Base-by-base conservation (phyloP, 2,797 vertebrate species). In the Pseudocheirus occidentalis region DNA sequence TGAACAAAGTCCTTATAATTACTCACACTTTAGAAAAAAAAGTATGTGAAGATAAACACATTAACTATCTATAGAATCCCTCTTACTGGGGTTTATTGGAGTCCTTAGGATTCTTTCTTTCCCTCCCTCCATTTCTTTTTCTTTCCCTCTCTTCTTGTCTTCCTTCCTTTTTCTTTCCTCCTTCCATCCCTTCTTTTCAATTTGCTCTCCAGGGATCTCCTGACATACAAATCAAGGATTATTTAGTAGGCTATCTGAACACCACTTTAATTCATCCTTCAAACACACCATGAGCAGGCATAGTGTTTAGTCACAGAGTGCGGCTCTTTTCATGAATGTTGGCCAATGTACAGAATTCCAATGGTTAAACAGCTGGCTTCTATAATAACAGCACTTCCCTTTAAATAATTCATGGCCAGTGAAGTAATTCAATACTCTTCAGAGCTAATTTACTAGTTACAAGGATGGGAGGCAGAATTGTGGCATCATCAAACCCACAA, bases 351-450 rank as follows among this genome's bases (percentile, higher is more conserved):
- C 91, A 96, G 97, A 94, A 97, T 96, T 97, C 94, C 95, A 98
- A 62, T n/a, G 96, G 97, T 97, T 98, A 97, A 98, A 97, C 97
- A 98, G 95, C 92, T 98, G 98, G 94, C 97, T 98, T 98, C 96
- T 97, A n/a, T 97, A 96, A 95, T 95, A 96, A 81, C 92, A 97
- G 96, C 93, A 97, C 95, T 98, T 98, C 96, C 95, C 94, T 97
- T 97, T 97, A 97, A 98, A 98, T 97, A 97, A 97, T 96, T 96
- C 95, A 94, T 95, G 96, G 93, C 96, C 96, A 97, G 58, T 96
- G 96, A 58, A 97, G 97, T 97, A 98, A 98, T 98, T 98, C 96
- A 97, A 94, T 96, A 97, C 91, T 96, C 57, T 90, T 97, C 53
- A 96, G 97, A 96, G 5, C 27, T 96, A 89, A 97, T 66, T 92